Base-by-base conservation (phyloP, 1,140 invertebrate species). In the Himalopsyche phryganea region DNA sequence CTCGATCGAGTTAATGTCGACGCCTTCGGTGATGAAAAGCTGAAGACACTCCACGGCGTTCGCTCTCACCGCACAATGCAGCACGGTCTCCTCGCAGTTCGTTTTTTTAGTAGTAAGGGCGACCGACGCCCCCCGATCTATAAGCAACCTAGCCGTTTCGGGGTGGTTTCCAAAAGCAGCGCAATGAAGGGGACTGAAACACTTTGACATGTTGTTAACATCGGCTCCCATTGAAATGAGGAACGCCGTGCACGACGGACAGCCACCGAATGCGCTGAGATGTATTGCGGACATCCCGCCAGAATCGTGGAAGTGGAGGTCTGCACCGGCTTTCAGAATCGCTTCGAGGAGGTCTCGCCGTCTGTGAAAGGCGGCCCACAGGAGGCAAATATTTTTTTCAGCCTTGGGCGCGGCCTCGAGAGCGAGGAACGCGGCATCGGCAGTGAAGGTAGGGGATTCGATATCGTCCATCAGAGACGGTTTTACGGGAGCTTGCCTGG, bases 91-190 rank as follows among this genome's bases (percentile, higher is more conserved):
- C 63, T 87, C 85, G 63, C 81, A 83, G 66, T 84, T 84, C 33
- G 80, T 78, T 60, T 81, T 83, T 47, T 78, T 81, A n/a, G 70
- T 81, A 44, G 69, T 76, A 62, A 71, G 78, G 63, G 77, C 83
- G 47, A 83, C 80, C 63, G 79, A 79, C 15, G 85, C 82, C 6
- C 85, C 85, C 46, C 82, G 81, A 15, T 83, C 82, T 41, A 90
- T 76, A 23, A 91, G 77, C 57, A 88, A 78, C 70, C 84, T 83
- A 47, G 86, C 83, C 6, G 87, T 86, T 66, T 87, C 85, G 5
- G 82, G 75, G 35, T 87, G 85, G 68, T 90, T 87, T 0, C 88
- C 88, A 67, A 90, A 88, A 19, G 89, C 89, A 4, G 89, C 88
- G 66, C 87, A 90, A 71, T 92, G 89, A 54, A 91, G 79, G 0